phyloP scores from a whole-genome alignment of 2,888 invertebrate species.

The Acleris literana region DNA sequence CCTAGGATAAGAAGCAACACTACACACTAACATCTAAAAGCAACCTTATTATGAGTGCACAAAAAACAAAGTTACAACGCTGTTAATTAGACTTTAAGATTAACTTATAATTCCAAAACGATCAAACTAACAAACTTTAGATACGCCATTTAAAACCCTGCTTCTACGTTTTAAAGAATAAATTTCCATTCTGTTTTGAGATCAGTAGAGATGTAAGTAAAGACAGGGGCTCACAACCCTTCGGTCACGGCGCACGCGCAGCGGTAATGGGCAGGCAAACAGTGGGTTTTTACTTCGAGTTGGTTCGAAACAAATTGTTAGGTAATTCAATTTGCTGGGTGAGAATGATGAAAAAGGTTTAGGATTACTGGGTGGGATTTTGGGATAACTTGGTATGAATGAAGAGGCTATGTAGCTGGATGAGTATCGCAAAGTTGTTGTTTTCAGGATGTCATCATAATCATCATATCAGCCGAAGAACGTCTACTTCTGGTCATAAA shows the following conservation, averaged over 20 bases:
- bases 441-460: no score
- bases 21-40: constrained; percentile 10
- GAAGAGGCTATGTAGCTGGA: background rate
- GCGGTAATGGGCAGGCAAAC: constrained; percentile 71
- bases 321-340: constrained; percentile 41
- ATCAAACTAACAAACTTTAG: background rate
- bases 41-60: constrained; percentile 26
- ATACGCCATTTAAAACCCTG: background rate
- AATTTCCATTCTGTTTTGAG: constrained; percentile 26
- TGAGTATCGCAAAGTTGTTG: no score
- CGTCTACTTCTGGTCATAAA: no score
- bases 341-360: constrained; percentile 38
- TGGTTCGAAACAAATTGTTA: constrained; percentile 40
- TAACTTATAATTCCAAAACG: constrained; percentile 10
- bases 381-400: background rate
- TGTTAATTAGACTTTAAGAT: constrained; percentile 29
- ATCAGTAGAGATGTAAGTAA: constrained; percentile 44
- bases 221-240: constrained; percentile 64
- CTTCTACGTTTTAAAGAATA: constrained; percentile 19
- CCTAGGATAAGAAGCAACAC: constrained; percentile 46
- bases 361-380: constrained; percentile 27
- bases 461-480: no score
- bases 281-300: constrained; percentile 51
- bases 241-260: constrained; percentile 70
- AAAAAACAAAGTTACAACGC: constrained; percentile 19